Percentiles rank a stretch among this genome's conserved stretches.
These are phyloP conservation scores for Numenius arquata DNA, from an alignment of 2,113 vertebrate species.

Conservation along the genomic window DNA sequence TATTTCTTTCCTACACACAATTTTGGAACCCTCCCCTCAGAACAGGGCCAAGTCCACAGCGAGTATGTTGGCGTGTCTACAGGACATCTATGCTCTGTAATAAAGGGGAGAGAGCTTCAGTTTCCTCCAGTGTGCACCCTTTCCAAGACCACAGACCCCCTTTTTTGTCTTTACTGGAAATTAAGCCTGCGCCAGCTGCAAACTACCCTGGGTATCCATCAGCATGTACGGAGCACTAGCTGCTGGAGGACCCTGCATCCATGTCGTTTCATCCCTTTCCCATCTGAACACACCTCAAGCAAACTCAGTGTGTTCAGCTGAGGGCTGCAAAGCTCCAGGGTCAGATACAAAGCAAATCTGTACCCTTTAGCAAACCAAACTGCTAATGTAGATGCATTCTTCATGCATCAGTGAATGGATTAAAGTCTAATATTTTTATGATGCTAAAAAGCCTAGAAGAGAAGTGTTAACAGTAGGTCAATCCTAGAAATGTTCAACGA, in stretches of 20 bases:
- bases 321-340: not conserved
- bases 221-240: not conserved
- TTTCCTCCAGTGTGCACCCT: fast-evolving
- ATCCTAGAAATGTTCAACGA: not conserved
- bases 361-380: not conserved
- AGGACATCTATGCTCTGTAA: fast-evolving
- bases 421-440: not conserved
- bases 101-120: not conserved
- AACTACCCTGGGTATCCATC: not conserved
- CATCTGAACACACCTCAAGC: not conserved
- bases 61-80: not conserved
- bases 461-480: not conserved
- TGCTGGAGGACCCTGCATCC: not conserved
- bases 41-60: not conserved
- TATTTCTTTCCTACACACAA: not conserved
- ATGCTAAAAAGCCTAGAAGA: not conserved
- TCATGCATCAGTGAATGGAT: not conserved
- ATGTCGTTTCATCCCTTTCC: not conserved
- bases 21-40: not conserved
- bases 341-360: not conserved
- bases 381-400: not conserved
- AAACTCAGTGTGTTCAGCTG: not conserved
- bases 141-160: not conserved
- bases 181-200: not conserved
- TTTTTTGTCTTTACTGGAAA: not conserved